Evolutionary conservation across 1,140 invertebrate species (phyloP).

Genomic region (Drosophila jambulina): DNA sequence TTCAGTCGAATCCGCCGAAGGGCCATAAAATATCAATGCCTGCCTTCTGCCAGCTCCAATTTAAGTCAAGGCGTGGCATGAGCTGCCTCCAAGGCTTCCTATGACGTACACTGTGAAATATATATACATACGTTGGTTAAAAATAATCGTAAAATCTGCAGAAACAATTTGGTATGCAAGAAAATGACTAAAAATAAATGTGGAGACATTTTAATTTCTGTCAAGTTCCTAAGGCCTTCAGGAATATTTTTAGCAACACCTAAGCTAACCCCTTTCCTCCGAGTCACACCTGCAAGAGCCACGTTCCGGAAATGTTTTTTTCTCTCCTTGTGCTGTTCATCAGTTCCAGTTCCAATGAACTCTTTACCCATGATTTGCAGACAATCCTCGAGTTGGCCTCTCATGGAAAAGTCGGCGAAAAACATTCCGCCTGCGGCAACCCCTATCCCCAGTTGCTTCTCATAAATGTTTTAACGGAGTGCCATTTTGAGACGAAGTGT

Average conservation of each 20-base stretch:
- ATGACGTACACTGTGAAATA: conserved; percentile 20
- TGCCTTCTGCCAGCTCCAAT: conserved; percentile 22
- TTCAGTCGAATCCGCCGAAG: conserved; percentile 40
- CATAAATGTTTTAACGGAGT: conserved; percentile 65
- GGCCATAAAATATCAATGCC: conserved; percentile 52
- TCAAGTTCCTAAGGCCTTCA: neutral
- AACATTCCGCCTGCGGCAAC: conserved; percentile 24
- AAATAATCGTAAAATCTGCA: neutral
- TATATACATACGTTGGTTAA: neutral
- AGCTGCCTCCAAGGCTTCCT: conserved; percentile 15
- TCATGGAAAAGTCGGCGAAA: conserved; percentile 3
- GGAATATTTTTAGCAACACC: too few species aligned
- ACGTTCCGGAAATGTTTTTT: conserved; percentile 8
- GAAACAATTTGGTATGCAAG: neutral
- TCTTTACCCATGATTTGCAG: conserved; percentile 23
- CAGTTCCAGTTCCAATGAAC: conserved; percentile 4
- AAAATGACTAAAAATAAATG: neutral
- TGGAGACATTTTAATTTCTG: too few species aligned
- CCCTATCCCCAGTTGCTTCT: conserved; percentile 27
- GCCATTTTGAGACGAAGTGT: conserved; percentile 52
- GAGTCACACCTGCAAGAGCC: conserved; percentile 4
- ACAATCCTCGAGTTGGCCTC: conserved; percentile 3
- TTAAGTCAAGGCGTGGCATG: conserved; percentile 22
- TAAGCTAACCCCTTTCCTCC: neutral
- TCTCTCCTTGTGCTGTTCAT: neutral